These are phyloP conservation scores for Rugalucina vietnamica DNA, from an alignment of 2,888 invertebrate species.

Conservation along the genomic window DNA sequence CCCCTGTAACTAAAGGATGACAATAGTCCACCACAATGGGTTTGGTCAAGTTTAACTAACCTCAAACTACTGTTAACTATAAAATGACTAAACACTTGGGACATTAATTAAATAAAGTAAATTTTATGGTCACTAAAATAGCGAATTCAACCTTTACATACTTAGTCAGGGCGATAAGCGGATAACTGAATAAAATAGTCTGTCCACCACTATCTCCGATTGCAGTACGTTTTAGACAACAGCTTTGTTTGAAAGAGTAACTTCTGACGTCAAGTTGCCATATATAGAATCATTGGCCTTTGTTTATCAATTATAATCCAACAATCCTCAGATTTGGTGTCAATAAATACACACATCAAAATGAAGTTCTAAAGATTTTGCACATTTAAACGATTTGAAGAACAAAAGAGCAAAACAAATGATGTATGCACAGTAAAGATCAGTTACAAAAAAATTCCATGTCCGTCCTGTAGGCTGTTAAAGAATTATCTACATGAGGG, in stretches of 20 bases:
- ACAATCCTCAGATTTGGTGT: background rate
- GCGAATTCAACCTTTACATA: background rate
- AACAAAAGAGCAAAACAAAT: no score
- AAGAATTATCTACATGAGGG: no score
- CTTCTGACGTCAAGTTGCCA: conserved; percentile 16
- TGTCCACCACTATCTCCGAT: background rate
- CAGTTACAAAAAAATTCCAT: no score
- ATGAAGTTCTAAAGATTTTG: background rate
- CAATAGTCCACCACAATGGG: background rate
- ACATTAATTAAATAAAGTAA: background rate
- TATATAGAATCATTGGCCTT: background rate
- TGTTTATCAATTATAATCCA: background rate
- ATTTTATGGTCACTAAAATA: conserved; percentile 7
- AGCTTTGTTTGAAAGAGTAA: conserved; percentile 14
- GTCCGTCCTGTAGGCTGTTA: no score
- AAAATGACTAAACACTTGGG: background rate
- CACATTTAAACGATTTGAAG: no score
- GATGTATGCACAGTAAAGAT: no score
- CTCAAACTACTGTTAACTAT: background rate
- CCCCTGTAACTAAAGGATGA: background rate
- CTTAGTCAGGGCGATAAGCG: background rate
- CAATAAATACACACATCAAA: background rate
- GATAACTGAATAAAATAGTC: background rate
- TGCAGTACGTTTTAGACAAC: no score
- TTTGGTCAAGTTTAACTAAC: background rate